phyloP scores from a whole-genome alignment of 2,113 vertebrate genomes.

The Hyperopisus bebe region DNA sequence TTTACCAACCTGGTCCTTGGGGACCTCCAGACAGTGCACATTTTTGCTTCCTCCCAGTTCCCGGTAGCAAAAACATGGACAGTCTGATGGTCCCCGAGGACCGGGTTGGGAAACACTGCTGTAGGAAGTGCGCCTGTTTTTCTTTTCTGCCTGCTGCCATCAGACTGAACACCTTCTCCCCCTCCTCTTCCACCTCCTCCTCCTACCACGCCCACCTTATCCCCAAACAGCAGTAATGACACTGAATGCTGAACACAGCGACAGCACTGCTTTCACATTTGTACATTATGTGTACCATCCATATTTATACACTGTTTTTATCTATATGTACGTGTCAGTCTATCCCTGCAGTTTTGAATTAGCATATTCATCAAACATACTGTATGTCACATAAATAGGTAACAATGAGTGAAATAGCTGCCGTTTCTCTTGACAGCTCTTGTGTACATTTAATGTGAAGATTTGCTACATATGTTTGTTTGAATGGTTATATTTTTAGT shows the following conservation, averaged over 20 bases:
- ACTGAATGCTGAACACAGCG: not conserved
- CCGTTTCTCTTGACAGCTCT: not conserved
- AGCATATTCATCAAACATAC: not conserved
- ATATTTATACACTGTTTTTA: not conserved
- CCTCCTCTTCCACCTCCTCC: no score
- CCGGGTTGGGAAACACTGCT: not conserved
- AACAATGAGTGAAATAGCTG: not conserved
- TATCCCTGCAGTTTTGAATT: not conserved
- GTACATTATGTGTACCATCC: not conserved
- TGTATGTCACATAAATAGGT: not conserved
- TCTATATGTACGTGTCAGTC: not conserved
- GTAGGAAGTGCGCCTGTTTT: not conserved
- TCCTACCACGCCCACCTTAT: not conserved
- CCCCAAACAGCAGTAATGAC: not conserved
- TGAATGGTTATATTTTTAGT: not conserved
- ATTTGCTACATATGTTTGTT: not conserved
- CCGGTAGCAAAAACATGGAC: not conserved
- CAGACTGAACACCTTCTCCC: not conserved
- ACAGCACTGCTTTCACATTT: not conserved
- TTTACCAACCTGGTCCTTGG: not conserved
- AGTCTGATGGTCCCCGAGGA: not conserved
- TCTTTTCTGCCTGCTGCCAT: not conserved
- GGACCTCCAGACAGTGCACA: not conserved
- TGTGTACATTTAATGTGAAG: not conserved
- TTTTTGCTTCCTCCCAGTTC: not conserved